phyloP scores from a whole-genome alignment of 2,113 vertebrate genomes.

The Brienomyrus longianalis region DNA sequence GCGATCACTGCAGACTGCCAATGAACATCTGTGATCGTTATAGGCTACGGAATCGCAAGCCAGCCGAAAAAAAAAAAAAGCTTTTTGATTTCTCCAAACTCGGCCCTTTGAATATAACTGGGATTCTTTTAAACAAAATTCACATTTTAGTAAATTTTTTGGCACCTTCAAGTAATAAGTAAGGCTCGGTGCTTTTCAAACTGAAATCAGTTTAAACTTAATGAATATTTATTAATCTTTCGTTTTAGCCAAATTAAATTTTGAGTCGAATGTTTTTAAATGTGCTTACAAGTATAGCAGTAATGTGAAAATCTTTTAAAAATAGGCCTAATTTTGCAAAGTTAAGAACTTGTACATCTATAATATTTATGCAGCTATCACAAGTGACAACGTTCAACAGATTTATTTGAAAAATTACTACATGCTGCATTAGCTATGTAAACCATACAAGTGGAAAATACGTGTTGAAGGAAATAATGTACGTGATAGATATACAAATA shows the following conservation, averaged over 20 bases:
- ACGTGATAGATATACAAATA: neutral
- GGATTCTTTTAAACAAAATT: neutral
- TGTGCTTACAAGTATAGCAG: neutral
- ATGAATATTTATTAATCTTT: conserved; percentile 12
- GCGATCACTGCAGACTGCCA: neutral
- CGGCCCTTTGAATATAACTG: neutral
- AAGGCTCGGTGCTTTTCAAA: neutral
- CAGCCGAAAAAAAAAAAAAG: neutral
- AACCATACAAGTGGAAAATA: neutral
- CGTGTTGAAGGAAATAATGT: neutral
- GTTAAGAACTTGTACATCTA: neutral
- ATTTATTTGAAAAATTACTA: neutral
- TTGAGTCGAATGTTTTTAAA: neutral
- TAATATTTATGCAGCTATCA: neutral
- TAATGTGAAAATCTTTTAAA: neutral
- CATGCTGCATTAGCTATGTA: neutral
- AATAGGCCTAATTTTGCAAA: neutral
- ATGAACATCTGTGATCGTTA: neutral
- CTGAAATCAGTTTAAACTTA: conserved; percentile 17
- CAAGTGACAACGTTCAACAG: neutral
- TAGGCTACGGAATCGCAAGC: neutral
- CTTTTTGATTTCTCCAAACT: neutral
- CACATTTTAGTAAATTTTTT: neutral
- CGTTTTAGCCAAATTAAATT: neutral
- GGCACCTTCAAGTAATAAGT: neutral